These are phyloP conservation scores for Diadema setosum DNA, from an alignment of 35 echinoderm and acorn worm species.

Conservation along the genomic window DNA sequence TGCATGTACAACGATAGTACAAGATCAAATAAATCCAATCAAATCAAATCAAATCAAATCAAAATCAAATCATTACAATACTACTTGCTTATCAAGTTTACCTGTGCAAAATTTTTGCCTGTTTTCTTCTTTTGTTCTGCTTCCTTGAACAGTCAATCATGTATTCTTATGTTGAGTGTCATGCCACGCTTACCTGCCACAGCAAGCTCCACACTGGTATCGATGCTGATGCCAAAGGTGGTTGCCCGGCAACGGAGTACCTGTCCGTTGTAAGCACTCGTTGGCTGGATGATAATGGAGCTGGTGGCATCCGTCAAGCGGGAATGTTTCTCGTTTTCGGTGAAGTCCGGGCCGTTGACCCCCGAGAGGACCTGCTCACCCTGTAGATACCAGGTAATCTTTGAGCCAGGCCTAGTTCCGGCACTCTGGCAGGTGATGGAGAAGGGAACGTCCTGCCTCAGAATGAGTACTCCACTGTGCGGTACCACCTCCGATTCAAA, in stretches of 20 bases:
- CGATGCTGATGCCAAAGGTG: neutral
- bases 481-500: neutral
- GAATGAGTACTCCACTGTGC: neutral
- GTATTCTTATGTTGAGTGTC: too few species aligned
- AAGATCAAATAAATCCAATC: too few species aligned
- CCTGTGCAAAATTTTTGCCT: too few species aligned
- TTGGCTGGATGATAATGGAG: neutral
- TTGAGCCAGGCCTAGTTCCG: neutral
- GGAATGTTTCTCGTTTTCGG: neutral
- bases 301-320: neutral
- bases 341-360: neutral
- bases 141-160: too few species aligned
- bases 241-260: neutral
- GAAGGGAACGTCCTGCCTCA: neutral
- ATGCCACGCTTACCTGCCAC: neutral
- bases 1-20: too few species aligned
- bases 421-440: neutral
- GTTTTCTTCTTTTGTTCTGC: too few species aligned
- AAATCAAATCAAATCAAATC: too few species aligned
- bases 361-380: neutral
- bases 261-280: neutral
- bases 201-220: neutral
- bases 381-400: neutral
- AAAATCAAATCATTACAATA: too few species aligned
- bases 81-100: too few species aligned